These are phyloP conservation scores for Dynastes maya DNA, from an alignment of 2,888 invertebrate genomes.

Conservation along the genomic window DNA sequence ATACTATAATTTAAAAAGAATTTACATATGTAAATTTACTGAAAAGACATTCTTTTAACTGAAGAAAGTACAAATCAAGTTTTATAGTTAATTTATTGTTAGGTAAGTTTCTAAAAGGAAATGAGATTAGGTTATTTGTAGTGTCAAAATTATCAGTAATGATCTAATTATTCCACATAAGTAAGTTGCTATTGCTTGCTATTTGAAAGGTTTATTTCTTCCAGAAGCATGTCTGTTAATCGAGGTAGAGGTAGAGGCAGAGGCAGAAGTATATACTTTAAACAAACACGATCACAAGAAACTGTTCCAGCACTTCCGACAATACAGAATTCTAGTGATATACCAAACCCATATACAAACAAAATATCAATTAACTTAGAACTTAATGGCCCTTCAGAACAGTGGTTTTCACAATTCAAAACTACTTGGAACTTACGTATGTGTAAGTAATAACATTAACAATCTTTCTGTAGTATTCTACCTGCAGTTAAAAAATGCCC, in stretches of 20 bases:
- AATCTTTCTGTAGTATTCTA: neutral
- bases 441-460: constrained; percentile 10
- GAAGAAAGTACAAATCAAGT: constrained; percentile 21
- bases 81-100: constrained; percentile 2
- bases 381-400: constrained; percentile 47
- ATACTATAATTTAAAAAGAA: neutral
- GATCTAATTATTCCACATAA: neutral
- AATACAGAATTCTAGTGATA: constrained; percentile 20
- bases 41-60: constrained; percentile 5
- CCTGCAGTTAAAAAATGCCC: constrained; percentile 68
- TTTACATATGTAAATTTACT: neutral
- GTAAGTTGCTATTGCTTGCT: neutral
- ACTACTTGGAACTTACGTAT: constrained; percentile 55
- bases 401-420: constrained; percentile 54
- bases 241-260: constrained; percentile 52
- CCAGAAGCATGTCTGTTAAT: constrained; percentile 41
- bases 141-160: constrained; percentile 22
- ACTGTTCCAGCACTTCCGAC: constrained; percentile 17
- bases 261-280: constrained; percentile 48
- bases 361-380: constrained; percentile 53
- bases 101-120: constrained; percentile 11
- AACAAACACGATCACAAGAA: constrained; percentile 31
- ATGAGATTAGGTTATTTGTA: neutral
- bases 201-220: neutral
- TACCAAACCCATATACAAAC: constrained; percentile 37